phyloP scores from a whole-genome alignment of 2,797 vertebrate genomes.

The Nothura maculosa region DNA sequence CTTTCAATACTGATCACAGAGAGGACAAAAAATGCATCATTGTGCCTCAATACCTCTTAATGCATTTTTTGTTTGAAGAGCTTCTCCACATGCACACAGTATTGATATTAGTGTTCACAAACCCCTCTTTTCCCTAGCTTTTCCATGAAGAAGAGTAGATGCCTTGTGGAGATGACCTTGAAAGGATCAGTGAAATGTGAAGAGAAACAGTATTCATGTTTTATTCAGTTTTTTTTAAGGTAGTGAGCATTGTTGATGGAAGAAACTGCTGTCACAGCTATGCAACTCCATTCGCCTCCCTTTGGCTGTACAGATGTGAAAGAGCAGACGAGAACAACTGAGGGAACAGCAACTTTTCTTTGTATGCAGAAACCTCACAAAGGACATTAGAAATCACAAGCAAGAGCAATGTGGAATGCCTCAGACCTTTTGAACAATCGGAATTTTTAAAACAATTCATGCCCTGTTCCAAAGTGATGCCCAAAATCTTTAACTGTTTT shows the following conservation, averaged over 20 bases:
- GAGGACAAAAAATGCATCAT: slow-evolving; percentile 60
- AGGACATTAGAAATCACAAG: background rate
- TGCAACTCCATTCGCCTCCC: background rate
- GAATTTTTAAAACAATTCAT: slow-evolving; percentile 10
- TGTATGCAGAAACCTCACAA: slow-evolving; percentile 15
- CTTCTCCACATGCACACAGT: slow-evolving; percentile 22
- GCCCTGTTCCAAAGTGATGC: slow-evolving; percentile 20
- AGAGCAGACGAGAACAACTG: background rate
- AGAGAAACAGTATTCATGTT: background rate
- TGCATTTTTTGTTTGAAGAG: slow-evolving; percentile 22
- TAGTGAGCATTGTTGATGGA: background rate
- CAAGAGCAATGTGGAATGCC: slow-evolving; percentile 10
- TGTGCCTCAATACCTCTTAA: background rate
- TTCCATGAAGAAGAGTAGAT: background rate
- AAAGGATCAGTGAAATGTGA: background rate
- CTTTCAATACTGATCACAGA: slow-evolving; percentile 65
- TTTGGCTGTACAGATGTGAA: background rate
- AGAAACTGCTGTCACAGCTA: background rate
- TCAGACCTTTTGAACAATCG: background rate
- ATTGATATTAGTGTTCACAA: background rate
- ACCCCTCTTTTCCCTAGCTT: background rate
- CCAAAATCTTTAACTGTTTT: background rate
- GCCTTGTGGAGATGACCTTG: background rate
- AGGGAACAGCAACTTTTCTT: background rate
- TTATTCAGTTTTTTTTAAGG: background rate